phyloP scores from a whole-genome alignment of 1,140 invertebrate species.

The Zelostemma sp. region DNA sequence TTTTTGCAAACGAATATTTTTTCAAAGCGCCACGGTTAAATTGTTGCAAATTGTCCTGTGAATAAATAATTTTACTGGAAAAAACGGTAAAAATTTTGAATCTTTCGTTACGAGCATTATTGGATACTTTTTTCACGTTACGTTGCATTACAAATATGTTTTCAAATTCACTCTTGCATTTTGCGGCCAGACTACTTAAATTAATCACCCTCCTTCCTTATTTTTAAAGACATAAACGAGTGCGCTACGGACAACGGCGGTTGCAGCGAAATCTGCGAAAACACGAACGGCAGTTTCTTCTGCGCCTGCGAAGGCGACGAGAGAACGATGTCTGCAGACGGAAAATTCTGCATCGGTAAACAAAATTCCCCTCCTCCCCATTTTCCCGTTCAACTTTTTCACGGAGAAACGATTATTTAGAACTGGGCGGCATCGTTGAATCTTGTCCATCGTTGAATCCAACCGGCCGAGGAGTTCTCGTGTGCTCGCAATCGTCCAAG shows the following conservation, averaged over 20 bases:
- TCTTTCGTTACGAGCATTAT: too few species aligned
- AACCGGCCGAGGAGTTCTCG: constrained; percentile 61
- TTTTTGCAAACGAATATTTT: too few species aligned
- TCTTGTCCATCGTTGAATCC: constrained; percentile 61
- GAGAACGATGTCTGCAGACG: constrained; percentile 58
- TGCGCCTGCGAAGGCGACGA: constrained; percentile 72
- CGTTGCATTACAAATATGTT: too few species aligned
- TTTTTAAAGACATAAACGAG: constrained; percentile 76
- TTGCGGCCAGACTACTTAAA: too few species aligned
- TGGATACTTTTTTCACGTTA: neutral
- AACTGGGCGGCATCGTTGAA: constrained; percentile 34
- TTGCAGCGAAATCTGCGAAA: constrained; percentile 77
- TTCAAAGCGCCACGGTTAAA: too few species aligned
- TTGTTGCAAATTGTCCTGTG: too few species aligned
- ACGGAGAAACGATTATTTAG: constrained; percentile 10
- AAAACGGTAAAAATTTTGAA: too few species aligned
- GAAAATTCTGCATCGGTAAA: constrained; percentile 63
- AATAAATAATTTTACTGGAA: too few species aligned
- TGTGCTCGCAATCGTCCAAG: constrained; percentile 57
- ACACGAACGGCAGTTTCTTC: constrained; percentile 75
- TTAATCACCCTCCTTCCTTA: neutral
- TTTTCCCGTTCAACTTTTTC: too few species aligned
- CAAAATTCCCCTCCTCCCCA: too few species aligned
- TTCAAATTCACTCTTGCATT: too few species aligned
- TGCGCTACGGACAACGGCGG: constrained; percentile 76